phyloP scores from a whole-genome alignment of 2,113 vertebrate genomes.

The Mesembrinibis cayennensis region DNA sequence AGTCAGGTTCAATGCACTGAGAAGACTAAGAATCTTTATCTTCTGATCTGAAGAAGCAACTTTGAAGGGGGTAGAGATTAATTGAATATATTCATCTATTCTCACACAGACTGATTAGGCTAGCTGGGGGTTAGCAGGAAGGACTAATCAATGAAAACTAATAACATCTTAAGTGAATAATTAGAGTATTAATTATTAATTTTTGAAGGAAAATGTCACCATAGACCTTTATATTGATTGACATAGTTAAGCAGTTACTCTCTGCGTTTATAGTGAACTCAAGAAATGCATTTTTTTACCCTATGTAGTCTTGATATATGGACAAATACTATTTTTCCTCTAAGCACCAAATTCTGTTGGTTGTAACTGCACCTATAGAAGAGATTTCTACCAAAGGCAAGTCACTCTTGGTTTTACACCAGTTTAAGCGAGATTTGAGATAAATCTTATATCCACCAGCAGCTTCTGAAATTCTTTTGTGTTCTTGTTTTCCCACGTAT shows the following conservation, averaged over 20 bases:
- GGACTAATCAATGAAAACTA: constrained; percentile 56
- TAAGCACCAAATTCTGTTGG: not conserved
- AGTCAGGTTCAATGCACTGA: not conserved
- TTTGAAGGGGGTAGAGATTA: constrained; percentile 1
- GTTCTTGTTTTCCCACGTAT: fast-evolving
- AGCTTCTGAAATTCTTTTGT: not conserved
- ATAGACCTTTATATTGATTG: not conserved
- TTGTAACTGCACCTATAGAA: not conserved
- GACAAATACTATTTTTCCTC: not conserved
- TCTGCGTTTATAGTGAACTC: not conserved
- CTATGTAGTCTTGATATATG: not conserved
- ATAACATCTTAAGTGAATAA: constrained; percentile 47
- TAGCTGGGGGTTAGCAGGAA: constrained; percentile 50
- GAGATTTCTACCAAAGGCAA: not conserved
- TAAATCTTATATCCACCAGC: not conserved
- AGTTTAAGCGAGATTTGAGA: not conserved
- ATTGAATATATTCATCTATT: not conserved
- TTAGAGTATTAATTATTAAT: constrained; percentile 70
- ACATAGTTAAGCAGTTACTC: not conserved
- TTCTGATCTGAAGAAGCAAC: constrained; percentile 3
- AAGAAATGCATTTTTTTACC: not conserved
- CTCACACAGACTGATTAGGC: constrained; percentile 14
- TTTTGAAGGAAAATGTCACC: constrained; percentile 46
- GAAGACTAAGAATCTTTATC: not conserved
- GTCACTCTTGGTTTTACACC: not conserved